Conservation (phyloP, 2,113 vertebrate species). For the Acanthochromis polyacanthus region DNA sequence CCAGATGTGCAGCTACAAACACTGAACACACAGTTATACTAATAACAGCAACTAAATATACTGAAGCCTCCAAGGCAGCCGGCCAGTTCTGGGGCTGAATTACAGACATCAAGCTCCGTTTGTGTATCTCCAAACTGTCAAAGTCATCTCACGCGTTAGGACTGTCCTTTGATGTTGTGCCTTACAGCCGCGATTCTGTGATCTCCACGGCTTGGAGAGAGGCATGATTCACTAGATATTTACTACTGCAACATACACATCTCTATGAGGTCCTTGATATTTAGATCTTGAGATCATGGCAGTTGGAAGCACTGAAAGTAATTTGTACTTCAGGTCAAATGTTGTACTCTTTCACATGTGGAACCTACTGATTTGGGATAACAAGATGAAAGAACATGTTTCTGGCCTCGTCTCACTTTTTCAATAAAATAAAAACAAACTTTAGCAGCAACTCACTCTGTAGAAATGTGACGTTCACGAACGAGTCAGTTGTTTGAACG, state of each 20-base stretch:
- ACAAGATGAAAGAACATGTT: constrained; percentile 10
- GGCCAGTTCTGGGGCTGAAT: constrained; percentile 8
- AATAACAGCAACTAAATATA: constrained; percentile 10
- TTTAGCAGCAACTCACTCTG: too few relatives aligned
- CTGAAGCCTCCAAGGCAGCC: not conserved
- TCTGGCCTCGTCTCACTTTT: not conserved
- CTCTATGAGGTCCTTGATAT: constrained; percentile 10
- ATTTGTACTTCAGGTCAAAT: constrained; percentile 17
- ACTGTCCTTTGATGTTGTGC: constrained; percentile 46
- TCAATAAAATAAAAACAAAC: not conserved
- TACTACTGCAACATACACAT: constrained; percentile 3
- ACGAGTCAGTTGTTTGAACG: too few relatives aligned
- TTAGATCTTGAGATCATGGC: constrained; percentile 7
- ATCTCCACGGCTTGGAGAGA: constrained; percentile 16
- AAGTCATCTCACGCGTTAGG: not conserved
- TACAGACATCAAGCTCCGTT: constrained; percentile 1
- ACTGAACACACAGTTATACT: not conserved
- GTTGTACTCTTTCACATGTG: not conserved
- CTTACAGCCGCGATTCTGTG: constrained; percentile 36
- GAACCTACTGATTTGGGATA: not conserved
- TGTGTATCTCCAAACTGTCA: constrained; percentile 16
- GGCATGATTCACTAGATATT: constrained; percentile 18
- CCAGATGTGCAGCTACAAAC: constrained; percentile 14
- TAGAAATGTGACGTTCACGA: too few relatives aligned
- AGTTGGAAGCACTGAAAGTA: constrained; percentile 24